phyloP scores from a whole-genome alignment of 2,888 invertebrate species.

The Drosophila paucipuncta region DNA sequence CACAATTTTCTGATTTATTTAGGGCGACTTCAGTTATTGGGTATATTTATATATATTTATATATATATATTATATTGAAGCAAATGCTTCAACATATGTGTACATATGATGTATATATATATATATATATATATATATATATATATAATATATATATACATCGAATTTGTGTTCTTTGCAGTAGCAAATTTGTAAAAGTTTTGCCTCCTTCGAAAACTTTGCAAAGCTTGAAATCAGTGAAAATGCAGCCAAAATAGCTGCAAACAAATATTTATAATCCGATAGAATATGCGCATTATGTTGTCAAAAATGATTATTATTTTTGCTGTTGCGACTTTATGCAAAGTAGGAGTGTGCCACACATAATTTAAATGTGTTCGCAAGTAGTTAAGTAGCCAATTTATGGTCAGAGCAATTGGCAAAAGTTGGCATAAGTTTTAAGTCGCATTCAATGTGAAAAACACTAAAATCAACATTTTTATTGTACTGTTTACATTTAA shows the following conservation, averaged over 20 bases:
- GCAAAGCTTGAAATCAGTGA: slow-evolving; percentile 43
- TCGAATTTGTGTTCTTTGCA: background rate
- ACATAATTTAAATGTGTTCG: slow-evolving; percentile 7
- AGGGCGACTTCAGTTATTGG: background rate
- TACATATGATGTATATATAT: background rate
- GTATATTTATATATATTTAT: too few species aligned
- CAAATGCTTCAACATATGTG: background rate
- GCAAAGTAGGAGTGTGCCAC: slow-evolving; percentile 23
- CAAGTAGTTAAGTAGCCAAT: slow-evolving; percentile 52
- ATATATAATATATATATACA: background rate
- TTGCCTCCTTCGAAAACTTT: slow-evolving; percentile 23
- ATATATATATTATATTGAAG: background rate
- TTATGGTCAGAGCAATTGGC: slow-evolving; percentile 31
- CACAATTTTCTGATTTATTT: background rate
- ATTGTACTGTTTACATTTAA: background rate
- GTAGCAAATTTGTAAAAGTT: slow-evolving; percentile 12
- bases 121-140: background rate
- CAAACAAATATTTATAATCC: slow-evolving; percentile 22
- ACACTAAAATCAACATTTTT: background rate
- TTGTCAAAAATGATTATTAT: slow-evolving; percentile 21
- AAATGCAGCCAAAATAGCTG: slow-evolving; percentile 18
- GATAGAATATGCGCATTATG: slow-evolving; percentile 50
- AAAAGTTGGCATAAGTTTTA: slow-evolving; percentile 4
- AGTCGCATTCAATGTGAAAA: background rate
- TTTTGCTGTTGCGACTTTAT: slow-evolving; percentile 14